These are phyloP conservation scores for Melipona quadrifasciata DNA, from an alignment of 1,140 invertebrate species.

Conservation along the genomic window DNA sequence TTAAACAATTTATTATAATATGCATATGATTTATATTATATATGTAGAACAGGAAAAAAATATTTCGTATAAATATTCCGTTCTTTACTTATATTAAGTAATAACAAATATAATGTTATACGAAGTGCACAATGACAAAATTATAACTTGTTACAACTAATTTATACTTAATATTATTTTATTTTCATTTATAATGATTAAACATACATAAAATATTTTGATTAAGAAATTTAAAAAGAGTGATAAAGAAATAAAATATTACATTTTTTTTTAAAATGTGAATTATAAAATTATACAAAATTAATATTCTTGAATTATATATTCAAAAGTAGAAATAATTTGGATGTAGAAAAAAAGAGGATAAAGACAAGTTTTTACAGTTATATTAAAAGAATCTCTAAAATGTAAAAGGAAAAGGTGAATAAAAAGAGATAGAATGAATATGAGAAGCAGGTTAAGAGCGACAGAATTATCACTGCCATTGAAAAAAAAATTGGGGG, in stretches of 20 bases:
- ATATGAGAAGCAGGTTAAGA: slow-evolving; percentile 37
- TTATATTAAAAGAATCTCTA: slow-evolving; percentile 65
- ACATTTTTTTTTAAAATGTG: neutral
- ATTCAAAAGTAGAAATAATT: neutral
- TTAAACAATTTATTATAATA: neutral
- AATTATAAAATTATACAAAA: neutral
- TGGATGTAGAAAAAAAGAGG: neutral
- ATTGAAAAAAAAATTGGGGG: slow-evolving; percentile 55
- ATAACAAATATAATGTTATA: neutral
- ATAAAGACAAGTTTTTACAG: slow-evolving; percentile 65
- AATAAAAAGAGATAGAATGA: neutral
- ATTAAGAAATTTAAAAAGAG: neutral
- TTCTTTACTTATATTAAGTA: neutral
- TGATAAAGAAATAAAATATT: neutral
- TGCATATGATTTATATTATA: neutral
- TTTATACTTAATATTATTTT: neutral
- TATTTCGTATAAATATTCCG: neutral
- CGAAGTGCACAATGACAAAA: no score
- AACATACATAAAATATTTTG: neutral
- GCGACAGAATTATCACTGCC: slow-evolving; percentile 39
- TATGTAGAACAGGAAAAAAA: neutral
- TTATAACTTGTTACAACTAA: neutral
- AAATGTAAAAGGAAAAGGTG: neutral
- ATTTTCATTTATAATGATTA: neutral
- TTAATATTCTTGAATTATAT: slow-evolving; percentile 1